Percentiles rank a stretch among this genome's conserved stretches.
Conservation (phyloP, 1,140 invertebrate species). For the Anoplolepis gracilipes region DNA sequence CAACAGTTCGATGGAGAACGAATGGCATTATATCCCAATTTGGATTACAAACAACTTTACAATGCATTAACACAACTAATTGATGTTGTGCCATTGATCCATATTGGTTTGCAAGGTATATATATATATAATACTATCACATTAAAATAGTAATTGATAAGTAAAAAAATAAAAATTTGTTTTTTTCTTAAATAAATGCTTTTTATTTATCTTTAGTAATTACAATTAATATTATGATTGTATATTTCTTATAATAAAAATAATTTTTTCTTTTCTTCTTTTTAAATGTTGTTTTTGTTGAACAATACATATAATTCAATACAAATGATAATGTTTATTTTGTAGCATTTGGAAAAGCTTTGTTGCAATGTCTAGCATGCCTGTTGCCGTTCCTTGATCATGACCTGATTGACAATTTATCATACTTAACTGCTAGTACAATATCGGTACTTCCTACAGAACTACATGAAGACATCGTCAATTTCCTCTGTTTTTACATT, state of each 20-base stretch:
- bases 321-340: slow-evolving; percentile 48
- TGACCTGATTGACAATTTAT: slow-evolving; percentile 97
- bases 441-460: slow-evolving; percentile 96
- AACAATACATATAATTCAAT: background rate
- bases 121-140: slow-evolving; percentile 25
- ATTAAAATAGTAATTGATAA: background rate
- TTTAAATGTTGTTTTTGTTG: background rate
- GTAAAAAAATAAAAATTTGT: background rate
- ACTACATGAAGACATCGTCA: slow-evolving; percentile 97
- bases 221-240: background rate
- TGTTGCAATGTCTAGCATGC: slow-evolving; percentile 96
- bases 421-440: slow-evolving; percentile 97
- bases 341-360: slow-evolving; percentile 95
- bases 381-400: slow-evolving; percentile 98
- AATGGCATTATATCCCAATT: slow-evolving; percentile 96
- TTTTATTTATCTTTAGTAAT: background rate
- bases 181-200: background rate
- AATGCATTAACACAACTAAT: slow-evolving; percentile 92
- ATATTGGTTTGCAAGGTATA: slow-evolving; percentile 93
- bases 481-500: slow-evolving; percentile 98
- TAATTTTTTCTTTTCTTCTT: background rate
- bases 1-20: slow-evolving; percentile 93
- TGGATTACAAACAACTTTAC: slow-evolving; percentile 98
- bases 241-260: background rate
- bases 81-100: slow-evolving; percentile 94